phyloP scores from a whole-genome alignment of 2,113 vertebrate genomes.

The Murina feae region DNA sequence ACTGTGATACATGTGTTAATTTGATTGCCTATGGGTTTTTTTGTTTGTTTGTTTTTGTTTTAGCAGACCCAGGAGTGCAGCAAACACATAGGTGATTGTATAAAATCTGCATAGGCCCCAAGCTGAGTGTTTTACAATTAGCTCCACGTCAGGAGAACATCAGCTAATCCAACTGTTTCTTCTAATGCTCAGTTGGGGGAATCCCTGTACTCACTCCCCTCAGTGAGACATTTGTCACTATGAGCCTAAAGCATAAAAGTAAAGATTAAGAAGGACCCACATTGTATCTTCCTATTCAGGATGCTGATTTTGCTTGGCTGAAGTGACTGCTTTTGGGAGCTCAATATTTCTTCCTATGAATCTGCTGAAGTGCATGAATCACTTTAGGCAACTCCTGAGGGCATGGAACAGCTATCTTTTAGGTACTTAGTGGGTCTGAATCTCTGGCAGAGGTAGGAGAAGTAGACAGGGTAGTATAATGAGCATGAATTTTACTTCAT shows the following conservation, averaged over 20 bases:
- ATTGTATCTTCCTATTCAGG: background rate
- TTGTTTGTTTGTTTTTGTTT: background rate
- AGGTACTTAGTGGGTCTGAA: background rate
- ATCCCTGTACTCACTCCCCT: background rate
- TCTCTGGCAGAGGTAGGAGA: background rate
- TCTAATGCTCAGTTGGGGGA: background rate
- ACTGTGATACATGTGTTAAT: conserved; percentile 33
- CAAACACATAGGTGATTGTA: background rate
- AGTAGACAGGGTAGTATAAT: background rate
- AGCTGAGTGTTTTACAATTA: background rate
- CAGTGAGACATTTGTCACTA: background rate
- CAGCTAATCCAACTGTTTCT: background rate
- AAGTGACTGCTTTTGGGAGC: background rate
- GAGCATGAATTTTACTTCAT: background rate
- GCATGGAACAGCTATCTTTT: background rate
- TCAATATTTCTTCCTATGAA: conserved; percentile 4
- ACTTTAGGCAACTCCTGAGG: background rate
- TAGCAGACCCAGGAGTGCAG: background rate
- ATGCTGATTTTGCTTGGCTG: background rate
- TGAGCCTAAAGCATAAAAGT: background rate
- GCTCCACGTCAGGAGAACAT: background rate
- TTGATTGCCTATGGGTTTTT: background rate
- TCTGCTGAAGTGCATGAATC: background rate
- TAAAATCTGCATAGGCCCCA: background rate
- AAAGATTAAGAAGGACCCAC: background rate